phyloP scores from a whole-genome alignment of 2,797 vertebrate genomes.

The Oryzias sinensis region DNA sequence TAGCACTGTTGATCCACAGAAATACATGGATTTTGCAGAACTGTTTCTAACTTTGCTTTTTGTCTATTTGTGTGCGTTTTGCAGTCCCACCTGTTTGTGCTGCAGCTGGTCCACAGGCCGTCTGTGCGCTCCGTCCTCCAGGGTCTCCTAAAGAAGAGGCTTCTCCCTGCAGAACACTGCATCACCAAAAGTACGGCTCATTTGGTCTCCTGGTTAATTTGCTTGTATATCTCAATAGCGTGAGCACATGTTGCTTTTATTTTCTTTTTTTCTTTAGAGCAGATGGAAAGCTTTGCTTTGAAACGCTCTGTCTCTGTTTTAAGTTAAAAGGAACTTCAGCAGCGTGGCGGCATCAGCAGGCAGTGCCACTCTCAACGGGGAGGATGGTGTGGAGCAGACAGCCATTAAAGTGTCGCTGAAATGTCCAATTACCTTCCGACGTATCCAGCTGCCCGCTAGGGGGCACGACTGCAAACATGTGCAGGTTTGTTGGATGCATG shows the following conservation, averaged over 20 bases:
- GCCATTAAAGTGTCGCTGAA: conserved; percentile 98
- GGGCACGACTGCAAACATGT: conserved; percentile 98
- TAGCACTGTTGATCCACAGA: neutral
- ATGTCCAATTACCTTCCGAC: conserved; percentile 97
- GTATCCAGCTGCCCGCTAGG: conserved; percentile 95
- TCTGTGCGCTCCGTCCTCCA: conserved; percentile 96
- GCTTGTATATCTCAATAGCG: conserved; percentile 45
- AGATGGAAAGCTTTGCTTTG: conserved; percentile 16
- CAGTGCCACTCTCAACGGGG: conserved; percentile 91
- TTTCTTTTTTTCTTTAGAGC: neutral
- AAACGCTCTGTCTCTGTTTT: conserved; percentile 3
- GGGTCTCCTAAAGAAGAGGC: conserved; percentile 95
- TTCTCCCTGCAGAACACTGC: conserved; percentile 96
- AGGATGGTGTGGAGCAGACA: conserved; percentile 97
- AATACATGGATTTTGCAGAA: no score
- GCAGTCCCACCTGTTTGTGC: conserved; percentile 97
- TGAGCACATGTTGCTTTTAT: conserved; percentile 31
- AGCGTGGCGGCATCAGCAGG: conserved; percentile 93
- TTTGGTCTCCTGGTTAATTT: conserved; percentile 31
- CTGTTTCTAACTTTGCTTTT: conserved; percentile 26
- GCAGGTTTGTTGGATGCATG: conserved; percentile 78
- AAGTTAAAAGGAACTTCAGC: conserved; percentile 98
- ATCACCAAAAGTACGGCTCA: conserved; percentile 90
- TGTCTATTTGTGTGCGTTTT: conserved; percentile 4
- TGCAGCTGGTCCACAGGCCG: conserved; percentile 96